Conservation (phyloP, 1,140 invertebrate species). For the Cyrtorhinus lividipennis region DNA sequence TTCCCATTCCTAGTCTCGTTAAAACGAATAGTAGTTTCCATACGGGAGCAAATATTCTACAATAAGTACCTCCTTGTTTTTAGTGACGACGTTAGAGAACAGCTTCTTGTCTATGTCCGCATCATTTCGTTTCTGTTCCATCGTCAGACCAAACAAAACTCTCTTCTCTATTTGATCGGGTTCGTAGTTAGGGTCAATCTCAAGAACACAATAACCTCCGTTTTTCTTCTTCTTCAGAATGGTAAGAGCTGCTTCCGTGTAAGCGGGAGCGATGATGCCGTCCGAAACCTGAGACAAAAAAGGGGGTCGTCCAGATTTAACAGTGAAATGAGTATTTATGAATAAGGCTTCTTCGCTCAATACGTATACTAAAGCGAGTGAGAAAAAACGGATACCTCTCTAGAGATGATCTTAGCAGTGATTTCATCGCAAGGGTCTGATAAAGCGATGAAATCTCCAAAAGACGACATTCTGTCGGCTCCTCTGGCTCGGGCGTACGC, state of each 20-base stretch:
- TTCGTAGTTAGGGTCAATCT: constrained; percentile 80
- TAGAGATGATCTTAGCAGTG: constrained; percentile 44
- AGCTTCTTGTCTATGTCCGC: constrained; percentile 61
- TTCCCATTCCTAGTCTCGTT: no score
- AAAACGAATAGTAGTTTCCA: no score
- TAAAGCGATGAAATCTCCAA: constrained; percentile 93
- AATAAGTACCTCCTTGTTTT: constrained; percentile 45
- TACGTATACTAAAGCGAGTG: no score
- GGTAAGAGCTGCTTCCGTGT: constrained; percentile 63
- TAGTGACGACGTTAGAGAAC: constrained; percentile 74
- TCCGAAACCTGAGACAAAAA: constrained; percentile 58
- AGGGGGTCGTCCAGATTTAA: no score
- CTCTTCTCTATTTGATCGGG: constrained; percentile 69
- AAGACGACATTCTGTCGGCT: constrained; percentile 97
- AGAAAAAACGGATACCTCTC: no score
- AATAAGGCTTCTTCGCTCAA: no score
- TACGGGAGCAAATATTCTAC: no score
- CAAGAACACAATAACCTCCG: constrained; percentile 80
- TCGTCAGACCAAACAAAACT: constrained; percentile 75
- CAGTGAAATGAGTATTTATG: no score
- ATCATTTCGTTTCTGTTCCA: constrained; percentile 89
- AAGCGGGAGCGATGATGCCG: constrained; percentile 90
- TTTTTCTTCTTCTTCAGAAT: constrained; percentile 93
- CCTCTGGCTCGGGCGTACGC: constrained; percentile 93
- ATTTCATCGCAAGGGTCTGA: constrained; percentile 80